Conservation (phyloP, 2,113 vertebrate species). For the Australoheros scitulus region DNA sequence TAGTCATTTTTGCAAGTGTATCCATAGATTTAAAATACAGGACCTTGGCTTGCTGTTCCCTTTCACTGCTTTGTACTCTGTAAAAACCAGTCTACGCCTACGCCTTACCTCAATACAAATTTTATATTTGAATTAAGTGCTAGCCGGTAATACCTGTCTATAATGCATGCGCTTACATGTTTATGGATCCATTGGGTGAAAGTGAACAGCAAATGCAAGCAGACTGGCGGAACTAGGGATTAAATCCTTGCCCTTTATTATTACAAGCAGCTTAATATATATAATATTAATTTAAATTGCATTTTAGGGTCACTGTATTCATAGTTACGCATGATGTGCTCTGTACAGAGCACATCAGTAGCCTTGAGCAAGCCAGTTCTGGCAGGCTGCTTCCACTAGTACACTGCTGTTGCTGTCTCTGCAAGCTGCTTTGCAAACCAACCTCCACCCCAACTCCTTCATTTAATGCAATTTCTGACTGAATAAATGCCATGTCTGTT, state of each 20-base stretch:
- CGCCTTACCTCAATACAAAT: neutral
- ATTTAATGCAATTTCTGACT: neutral
- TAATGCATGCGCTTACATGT: neutral
- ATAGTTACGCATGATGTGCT: neutral
- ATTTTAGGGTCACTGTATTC: neutral
- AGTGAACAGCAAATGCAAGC: neutral
- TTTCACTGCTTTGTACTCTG: neutral
- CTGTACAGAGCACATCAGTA: neutral
- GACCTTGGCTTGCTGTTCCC: neutral
- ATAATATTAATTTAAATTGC: neutral
- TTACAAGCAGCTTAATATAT: neutral
- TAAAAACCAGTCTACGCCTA: neutral
- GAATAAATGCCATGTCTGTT: neutral
- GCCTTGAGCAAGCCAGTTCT: neutral
- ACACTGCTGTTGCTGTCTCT: neutral
- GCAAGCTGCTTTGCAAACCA: neutral
- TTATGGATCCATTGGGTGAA: neutral
- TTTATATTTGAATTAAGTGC: neutral
- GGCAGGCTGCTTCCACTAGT: neutral
- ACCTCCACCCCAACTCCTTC: neutral
- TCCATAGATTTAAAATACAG: neutral
- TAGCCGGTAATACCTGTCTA: neutral
- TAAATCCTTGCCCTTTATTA: neutral
- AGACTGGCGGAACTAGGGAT: neutral
- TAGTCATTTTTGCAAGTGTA: neutral